A percentile compares a stretch with the other conserved stretches of the same genome.
Conservation (phyloP, 2,797 vertebrate genomes). For the Epinephelus coioides region DNA sequence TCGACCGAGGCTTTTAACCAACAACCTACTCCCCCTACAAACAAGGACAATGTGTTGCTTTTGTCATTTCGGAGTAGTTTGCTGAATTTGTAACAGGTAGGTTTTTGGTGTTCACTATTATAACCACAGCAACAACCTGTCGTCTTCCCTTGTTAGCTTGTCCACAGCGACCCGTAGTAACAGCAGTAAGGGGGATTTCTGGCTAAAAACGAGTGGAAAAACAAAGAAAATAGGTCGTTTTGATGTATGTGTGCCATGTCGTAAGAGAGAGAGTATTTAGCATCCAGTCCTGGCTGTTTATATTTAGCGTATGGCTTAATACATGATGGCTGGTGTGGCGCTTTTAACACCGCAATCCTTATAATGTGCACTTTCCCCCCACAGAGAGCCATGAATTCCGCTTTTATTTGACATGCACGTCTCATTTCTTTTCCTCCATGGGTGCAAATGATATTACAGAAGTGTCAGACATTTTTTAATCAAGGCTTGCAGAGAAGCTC, state of each 20-base stretch:
- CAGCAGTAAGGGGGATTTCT: neutral
- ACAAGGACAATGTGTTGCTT: conserved; percentile 61
- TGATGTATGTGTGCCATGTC: conserved; percentile 9
- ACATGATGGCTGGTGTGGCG: conserved; percentile 48
- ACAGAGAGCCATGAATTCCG: neutral
- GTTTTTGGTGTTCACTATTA: conserved; percentile 48
- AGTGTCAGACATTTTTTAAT: neutral
- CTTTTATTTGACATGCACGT: conserved; percentile 16
- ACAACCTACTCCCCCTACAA: neutral
- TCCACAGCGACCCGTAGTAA: conserved; percentile 14
- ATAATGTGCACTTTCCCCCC: conserved; percentile 27
- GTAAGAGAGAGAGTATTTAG: neutral
- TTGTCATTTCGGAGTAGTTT: conserved; percentile 30
- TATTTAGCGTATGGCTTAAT: conserved; percentile 42
- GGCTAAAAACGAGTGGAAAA: neutral
- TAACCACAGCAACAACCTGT: conserved; percentile 68
- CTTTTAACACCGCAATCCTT: conserved; percentile 19
- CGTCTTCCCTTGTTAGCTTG: conserved; percentile 48
- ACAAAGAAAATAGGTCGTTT: neutral
- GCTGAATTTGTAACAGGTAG: conserved; percentile 80
- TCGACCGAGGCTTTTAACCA: conserved; percentile 1
- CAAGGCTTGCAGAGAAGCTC: neutral
- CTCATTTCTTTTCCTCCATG: neutral
- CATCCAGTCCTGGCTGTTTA: conserved; percentile 1
- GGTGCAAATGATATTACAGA: neutral